Evolutionary conservation across 2,113 vertebrate species (phyloP).

Genomic region (Trichechus manatus): DNA sequence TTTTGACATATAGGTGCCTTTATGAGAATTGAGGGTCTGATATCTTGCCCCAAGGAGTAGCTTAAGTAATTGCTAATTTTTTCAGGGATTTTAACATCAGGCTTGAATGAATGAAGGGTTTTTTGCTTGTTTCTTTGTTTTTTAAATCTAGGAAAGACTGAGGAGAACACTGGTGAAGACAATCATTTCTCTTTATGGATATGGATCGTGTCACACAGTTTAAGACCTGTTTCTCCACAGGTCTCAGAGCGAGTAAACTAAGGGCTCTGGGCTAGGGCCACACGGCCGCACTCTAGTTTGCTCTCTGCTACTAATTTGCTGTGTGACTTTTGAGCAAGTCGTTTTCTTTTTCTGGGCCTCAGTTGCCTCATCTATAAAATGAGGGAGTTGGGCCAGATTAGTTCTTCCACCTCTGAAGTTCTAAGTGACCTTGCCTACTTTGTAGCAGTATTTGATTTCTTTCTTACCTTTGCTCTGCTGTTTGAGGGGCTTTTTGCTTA

Average conservation of each 20-base stretch:
- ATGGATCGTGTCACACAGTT: constrained; percentile 28
- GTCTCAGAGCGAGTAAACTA: constrained; percentile 30
- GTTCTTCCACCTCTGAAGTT: constrained; percentile 71
- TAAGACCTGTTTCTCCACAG: constrained; percentile 8
- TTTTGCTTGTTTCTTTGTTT: not conserved
- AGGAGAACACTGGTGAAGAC: constrained; percentile 75
- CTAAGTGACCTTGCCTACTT: constrained; percentile 78
- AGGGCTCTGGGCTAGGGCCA: not conserved
- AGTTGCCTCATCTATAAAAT: constrained; percentile 78
- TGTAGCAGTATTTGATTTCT: constrained; percentile 59
- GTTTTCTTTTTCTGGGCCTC: constrained; percentile 67
- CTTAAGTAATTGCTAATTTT: constrained; percentile 64
- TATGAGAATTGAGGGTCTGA: constrained; percentile 72
- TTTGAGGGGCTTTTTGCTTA: constrained; percentile 71
- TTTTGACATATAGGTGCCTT: constrained; percentile 80
- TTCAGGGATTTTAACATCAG: constrained; percentile 79
- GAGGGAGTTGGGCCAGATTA: constrained; percentile 65
- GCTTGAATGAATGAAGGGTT: constrained; percentile 50
- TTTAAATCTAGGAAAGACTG: constrained; percentile 9
- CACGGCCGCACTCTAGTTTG: not conserved
- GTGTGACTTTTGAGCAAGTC: constrained; percentile 69
- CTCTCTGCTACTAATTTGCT: not conserved
- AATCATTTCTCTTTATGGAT: constrained; percentile 73
- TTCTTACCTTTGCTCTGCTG: constrained; percentile 65
- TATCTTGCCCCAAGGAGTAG: constrained; percentile 61